phyloP scores from a whole-genome alignment of 2,888 invertebrate species.

The Caenorhabditis drosophilae region DNA sequence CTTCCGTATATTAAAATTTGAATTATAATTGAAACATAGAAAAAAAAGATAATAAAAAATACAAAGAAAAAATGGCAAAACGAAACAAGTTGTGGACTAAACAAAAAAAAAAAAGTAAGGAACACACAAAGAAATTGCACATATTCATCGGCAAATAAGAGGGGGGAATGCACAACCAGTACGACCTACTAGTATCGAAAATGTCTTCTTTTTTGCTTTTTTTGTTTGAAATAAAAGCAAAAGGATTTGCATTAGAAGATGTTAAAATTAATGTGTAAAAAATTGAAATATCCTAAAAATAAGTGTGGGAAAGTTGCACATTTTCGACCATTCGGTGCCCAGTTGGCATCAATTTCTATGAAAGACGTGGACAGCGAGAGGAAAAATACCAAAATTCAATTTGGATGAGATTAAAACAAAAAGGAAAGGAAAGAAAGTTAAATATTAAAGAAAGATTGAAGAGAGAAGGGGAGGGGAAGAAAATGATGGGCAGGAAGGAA shows the following conservation, averaged over 20 bases:
- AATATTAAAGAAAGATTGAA: background rate
- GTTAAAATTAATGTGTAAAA: too few relatives aligned
- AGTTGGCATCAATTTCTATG: background rate
- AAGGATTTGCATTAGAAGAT: too few relatives aligned
- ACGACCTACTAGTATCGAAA: slow-evolving; percentile 11
- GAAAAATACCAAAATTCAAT: background rate
- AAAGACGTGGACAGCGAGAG: background rate
- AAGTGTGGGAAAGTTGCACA: background rate
- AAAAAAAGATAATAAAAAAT: background rate
- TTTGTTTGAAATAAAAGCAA: too few relatives aligned
- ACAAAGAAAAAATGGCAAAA: background rate
- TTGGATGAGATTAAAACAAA: background rate
- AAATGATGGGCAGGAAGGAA: too few relatives aligned
- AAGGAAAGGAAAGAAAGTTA: background rate
- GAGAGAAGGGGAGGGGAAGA: background rate
- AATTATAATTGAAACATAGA: background rate
- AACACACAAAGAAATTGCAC: slow-evolving; percentile 4
- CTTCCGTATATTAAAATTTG: background rate
- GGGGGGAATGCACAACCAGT: slow-evolving; percentile 2
- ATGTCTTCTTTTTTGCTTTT: background rate
- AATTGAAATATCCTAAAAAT: slow-evolving; percentile 11
- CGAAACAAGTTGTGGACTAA: background rate
- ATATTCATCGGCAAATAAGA: background rate
- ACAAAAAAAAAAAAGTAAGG: too few relatives aligned
- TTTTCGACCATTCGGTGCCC: slow-evolving; percentile 4